A percentile compares a stretch with the other conserved stretches of the same genome.
These are phyloP conservation scores for Leptatherina wallacei DNA, from an alignment of 2,797 vertebrate species.

Conservation along the genomic window DNA sequence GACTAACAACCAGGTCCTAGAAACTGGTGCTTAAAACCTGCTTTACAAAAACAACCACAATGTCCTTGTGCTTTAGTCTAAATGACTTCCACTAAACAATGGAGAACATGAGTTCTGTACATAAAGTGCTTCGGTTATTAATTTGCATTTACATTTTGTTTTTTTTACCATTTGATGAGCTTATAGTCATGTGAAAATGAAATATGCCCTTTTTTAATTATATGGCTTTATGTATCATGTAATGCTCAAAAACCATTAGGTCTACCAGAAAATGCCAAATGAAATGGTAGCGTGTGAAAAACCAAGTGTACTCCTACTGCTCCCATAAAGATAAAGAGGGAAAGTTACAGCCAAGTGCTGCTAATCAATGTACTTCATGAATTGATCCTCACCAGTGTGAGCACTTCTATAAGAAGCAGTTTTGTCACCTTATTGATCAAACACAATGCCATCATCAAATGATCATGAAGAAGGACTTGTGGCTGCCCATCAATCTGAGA, in stretches of 20 bases:
- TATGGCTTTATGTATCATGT: too few species aligned
- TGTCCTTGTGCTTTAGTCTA: background rate
- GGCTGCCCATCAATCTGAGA: too few species aligned
- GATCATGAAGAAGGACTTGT: too few species aligned
- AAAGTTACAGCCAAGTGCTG: background rate
- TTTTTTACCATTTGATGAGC: too few species aligned
- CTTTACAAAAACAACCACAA: conserved; percentile 1
- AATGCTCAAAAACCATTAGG: too few species aligned
- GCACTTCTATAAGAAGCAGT: background rate
- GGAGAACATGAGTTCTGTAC: background rate
- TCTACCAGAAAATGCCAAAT: background rate
- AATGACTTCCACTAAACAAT: background rate
- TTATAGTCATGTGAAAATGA: too few species aligned
- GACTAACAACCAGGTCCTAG: background rate
- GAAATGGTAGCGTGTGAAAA: background rate
- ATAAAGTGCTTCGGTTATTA: background rate
- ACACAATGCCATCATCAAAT: too few species aligned
- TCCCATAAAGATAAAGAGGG: background rate
- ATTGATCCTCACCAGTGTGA: background rate
- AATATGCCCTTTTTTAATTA: too few species aligned
- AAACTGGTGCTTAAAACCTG: conserved; percentile 23
- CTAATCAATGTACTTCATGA: background rate
- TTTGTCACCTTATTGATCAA: too few species aligned
- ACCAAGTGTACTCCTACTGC: background rate
- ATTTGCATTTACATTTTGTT: conserved; percentile 6